Conservation (phyloP, 2,797 vertebrate genomes). For the Pseudomugil tenellus region DNA sequence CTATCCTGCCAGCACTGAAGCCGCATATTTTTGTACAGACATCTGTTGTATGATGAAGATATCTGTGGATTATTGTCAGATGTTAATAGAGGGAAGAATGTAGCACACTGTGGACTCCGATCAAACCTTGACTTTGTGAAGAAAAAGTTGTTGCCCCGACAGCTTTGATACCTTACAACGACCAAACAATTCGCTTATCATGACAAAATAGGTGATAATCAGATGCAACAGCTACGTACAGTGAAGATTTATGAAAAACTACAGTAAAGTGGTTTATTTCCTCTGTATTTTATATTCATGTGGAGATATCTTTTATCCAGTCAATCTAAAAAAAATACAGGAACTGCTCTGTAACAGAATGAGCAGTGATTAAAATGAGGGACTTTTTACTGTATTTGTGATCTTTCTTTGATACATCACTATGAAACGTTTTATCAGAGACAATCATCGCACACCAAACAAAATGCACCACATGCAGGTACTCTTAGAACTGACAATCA, state of each 20-base stretch:
- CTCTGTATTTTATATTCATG: constrained; percentile 21
- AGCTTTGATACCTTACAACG: neutral
- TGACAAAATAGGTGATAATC: neutral
- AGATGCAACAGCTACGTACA: constrained; percentile 16
- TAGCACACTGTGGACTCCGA: constrained; percentile 56
- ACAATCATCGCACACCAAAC: constrained; percentile 68
- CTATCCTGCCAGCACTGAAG: constrained; percentile 59
- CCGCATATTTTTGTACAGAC: constrained; percentile 76
- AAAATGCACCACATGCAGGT: constrained; percentile 35
- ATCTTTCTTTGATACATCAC: constrained; percentile 15
- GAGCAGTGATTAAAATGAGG: constrained; percentile 8
- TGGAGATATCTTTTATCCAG: constrained; percentile 1
- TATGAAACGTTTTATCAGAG: constrained; percentile 50
- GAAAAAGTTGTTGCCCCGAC: neutral
- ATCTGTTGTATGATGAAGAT: constrained; percentile 60
- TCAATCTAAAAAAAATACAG: constrained; percentile 4
- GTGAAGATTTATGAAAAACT: constrained; percentile 16
- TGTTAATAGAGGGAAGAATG: constrained; percentile 62
- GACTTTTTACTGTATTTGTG: neutral
- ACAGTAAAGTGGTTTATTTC: constrained; percentile 13
- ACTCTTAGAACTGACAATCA: constrained; percentile 63
- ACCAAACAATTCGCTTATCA: neutral
- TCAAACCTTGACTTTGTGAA: constrained; percentile 46
- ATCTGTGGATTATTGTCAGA: constrained; percentile 59
- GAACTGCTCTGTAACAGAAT: constrained; percentile 1